Conservation (phyloP, 2,113 vertebrate genomes). For the Emydocephalus ijimae region DNA sequence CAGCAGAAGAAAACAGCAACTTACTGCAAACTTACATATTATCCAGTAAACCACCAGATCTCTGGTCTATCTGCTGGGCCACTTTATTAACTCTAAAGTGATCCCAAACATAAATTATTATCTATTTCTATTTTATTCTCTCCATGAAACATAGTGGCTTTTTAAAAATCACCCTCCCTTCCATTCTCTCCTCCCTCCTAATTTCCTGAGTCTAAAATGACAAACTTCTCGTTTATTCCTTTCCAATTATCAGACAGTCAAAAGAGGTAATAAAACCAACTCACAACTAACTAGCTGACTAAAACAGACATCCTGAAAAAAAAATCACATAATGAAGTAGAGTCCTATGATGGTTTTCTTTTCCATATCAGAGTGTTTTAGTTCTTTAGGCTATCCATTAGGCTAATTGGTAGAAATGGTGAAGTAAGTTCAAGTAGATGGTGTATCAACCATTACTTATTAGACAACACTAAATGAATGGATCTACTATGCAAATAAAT, state of each 20-base stretch:
- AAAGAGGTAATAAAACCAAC: neutral
- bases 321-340: neutral
- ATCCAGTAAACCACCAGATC: neutral
- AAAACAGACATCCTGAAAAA: neutral
- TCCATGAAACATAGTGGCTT: neutral
- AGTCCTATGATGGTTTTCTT: neutral
- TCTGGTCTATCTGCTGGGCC: neutral
- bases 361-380: neutral
- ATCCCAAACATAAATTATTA: neutral
- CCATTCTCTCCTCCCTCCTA: neutral
- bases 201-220: neutral
- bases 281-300: neutral
- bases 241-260: neutral
- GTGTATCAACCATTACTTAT: neutral
- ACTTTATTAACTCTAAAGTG: neutral
- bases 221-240: neutral
- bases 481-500: neutral
- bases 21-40: neutral
- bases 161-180: neutral
- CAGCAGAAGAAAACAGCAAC: neutral
- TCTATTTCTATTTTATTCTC: neutral
- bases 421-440: neutral
- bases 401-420: neutral
- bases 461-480: neutral
- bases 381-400: neutral